phyloP scores from a whole-genome alignment of 2,888 invertebrate species.

The Lycia hirtaria region DNA sequence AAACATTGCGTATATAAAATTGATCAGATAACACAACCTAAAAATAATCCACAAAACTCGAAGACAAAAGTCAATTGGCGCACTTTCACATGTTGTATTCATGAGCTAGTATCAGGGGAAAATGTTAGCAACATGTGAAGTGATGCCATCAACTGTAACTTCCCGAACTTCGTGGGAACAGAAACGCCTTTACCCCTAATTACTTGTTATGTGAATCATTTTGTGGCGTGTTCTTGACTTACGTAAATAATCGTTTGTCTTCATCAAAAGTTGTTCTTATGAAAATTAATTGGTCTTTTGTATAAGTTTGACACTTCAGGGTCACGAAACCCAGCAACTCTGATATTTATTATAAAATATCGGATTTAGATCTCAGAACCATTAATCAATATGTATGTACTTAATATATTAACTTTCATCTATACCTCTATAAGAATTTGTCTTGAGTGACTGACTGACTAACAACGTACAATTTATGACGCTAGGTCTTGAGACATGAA shows the following conservation, averaged over 20 bases:
- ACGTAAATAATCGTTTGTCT: slow-evolving; percentile 31
- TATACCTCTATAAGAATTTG: too few species aligned
- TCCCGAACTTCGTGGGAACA: slow-evolving; percentile 10
- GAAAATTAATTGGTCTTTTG: slow-evolving; percentile 27
- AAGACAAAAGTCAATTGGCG: too few species aligned
- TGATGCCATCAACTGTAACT: slow-evolving; percentile 9
- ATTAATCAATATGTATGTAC: slow-evolving; percentile 2
- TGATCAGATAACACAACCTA: too few species aligned
- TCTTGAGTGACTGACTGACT: too few species aligned
- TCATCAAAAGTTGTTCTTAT: slow-evolving; percentile 24
- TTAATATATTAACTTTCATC: too few species aligned
- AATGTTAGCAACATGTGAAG: slow-evolving; percentile 9
- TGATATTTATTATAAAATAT: slow-evolving; percentile 10
- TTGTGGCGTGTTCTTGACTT: slow-evolving; percentile 26
- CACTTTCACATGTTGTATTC: too few species aligned
- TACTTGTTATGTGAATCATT: slow-evolving; percentile 23
- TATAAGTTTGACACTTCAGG: slow-evolving; percentile 28
- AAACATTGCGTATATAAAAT: too few species aligned
- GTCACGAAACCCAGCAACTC: slow-evolving; percentile 12
- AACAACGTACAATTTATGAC: too few species aligned
- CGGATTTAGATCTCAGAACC: not conserved
- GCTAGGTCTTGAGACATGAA: too few species aligned
- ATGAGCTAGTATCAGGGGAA: too few species aligned
- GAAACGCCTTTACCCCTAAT: slow-evolving; percentile 22
- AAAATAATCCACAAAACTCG: not conserved